phyloP scores from a whole-genome alignment of 2,797 vertebrate species.

The Neomorphus geoffroyi region DNA sequence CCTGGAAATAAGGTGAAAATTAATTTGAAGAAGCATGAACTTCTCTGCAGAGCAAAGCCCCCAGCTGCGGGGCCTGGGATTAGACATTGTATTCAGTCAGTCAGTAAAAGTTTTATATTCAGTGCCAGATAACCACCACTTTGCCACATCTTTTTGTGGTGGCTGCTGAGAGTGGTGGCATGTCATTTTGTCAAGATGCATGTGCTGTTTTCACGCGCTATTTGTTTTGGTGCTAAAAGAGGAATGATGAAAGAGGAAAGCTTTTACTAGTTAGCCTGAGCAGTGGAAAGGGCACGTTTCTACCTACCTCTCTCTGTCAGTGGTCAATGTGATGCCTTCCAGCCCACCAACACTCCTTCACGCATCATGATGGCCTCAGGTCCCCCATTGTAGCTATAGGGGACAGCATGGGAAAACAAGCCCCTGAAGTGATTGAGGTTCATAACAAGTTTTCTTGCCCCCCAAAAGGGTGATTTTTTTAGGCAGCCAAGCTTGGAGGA shows the following conservation, averaged over 20 bases:
- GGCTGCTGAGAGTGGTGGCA: background rate
- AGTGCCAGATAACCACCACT: background rate
- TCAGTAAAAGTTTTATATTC: background rate
- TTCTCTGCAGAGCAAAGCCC: background rate
- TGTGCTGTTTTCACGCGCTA: background rate
- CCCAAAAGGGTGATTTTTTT: background rate
- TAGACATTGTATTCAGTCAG: background rate
- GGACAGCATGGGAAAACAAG: background rate
- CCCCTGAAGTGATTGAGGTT: background rate
- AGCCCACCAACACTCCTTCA: background rate
- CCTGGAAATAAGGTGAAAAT: background rate
- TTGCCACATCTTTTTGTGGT: background rate
- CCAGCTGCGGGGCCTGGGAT: background rate
- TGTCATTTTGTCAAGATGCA: accelerated
- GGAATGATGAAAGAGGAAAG: background rate
- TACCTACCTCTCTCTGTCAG: background rate
- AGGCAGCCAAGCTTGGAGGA: background rate
- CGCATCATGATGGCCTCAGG: background rate
- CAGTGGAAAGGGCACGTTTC: background rate
- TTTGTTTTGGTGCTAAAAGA: background rate
- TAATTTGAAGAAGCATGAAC: background rate
- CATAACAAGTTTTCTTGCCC: background rate
- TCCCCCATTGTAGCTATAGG: background rate
- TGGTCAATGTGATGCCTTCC: accelerated
- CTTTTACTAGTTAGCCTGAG: background rate